Conservation (phyloP, 1,140 invertebrate genomes). For the Drosophila tsacasi region DNA sequence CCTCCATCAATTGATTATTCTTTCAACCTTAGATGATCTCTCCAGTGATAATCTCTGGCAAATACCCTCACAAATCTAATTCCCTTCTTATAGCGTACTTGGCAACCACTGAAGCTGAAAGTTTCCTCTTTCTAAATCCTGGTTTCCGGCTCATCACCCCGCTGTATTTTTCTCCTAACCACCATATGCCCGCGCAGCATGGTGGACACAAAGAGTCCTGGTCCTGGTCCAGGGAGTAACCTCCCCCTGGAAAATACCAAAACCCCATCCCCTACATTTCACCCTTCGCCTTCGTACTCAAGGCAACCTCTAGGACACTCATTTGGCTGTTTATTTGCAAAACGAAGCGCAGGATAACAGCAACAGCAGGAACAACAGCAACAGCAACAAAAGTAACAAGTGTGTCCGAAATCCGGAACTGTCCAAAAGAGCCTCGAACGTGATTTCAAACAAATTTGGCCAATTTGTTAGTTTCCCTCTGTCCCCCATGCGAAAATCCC, state of each 20-base stretch:
- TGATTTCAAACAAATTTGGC: constrained; percentile 78
- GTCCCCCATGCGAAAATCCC: background rate
- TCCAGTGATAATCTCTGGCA: background rate
- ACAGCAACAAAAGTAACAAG: constrained; percentile 53
- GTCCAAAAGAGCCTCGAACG: constrained; percentile 51
- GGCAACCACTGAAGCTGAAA: constrained; percentile 5
- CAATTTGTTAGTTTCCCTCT: constrained; percentile 48
- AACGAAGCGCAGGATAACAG: constrained; percentile 77
- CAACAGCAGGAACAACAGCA: constrained; percentile 58
- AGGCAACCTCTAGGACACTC: constrained; percentile 75
- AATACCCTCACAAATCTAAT: background rate
- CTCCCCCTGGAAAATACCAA: background rate
- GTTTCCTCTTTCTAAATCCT: constrained; percentile 35
- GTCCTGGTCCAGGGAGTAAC: constrained; percentile 5
- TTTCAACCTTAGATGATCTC: constrained; percentile 2
- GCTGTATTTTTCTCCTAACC: constrained; percentile 30
- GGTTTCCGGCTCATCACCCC: constrained; percentile 44
- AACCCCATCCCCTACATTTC: background rate
- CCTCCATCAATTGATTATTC: background rate
- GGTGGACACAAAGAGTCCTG: constrained; percentile 13
- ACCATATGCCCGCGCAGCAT: constrained; percentile 58
- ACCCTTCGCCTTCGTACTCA: constrained; percentile 24
- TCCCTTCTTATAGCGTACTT: constrained; percentile 18
- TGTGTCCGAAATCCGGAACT: constrained; percentile 50
- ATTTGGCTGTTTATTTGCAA: constrained; percentile 82